Conservation (phyloP, 2,113 vertebrate species). For the Macaca fascicularis region DNA sequence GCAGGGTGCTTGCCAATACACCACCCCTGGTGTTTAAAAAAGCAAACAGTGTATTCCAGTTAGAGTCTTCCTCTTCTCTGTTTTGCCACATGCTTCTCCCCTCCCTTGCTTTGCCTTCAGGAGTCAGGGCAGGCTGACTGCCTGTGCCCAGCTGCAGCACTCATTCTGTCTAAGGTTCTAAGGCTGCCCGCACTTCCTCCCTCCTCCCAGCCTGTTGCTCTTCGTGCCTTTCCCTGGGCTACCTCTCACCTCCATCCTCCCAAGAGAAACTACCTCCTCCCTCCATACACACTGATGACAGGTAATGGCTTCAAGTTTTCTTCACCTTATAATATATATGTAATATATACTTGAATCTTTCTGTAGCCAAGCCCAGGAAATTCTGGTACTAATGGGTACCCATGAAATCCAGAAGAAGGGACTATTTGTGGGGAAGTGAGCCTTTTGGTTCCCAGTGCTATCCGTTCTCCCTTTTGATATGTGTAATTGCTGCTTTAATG, state of each 20-base stretch:
- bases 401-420: background rate
- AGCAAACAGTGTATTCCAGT: too few species aligned
- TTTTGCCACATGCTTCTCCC: too few species aligned
- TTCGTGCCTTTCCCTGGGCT: background rate
- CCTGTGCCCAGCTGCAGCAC: fast-evolving
- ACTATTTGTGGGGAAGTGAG: background rate
- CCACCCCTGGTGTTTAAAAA: background rate
- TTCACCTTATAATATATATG: background rate
- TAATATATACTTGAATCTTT: background rate
- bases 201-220: too few species aligned
- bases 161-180: background rate
- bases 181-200: too few species aligned
- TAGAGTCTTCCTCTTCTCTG: background rate
- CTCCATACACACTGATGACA: background rate
- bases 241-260: background rate
- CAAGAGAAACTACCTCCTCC: background rate
- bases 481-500: background rate
- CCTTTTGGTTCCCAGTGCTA: background rate
- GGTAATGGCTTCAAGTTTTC: background rate
- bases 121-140: background rate
- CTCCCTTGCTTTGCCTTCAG: too few species aligned
- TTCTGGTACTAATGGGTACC: background rate
- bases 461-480: background rate
- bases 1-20: background rate
- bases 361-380: background rate